A percentile compares a stretch with the other conserved stretches of the same genome.
Evolutionary conservation across 2,888 invertebrate genomes (phyloP).

Genomic region (Rhopalosiphum nymphaeae): DNA sequence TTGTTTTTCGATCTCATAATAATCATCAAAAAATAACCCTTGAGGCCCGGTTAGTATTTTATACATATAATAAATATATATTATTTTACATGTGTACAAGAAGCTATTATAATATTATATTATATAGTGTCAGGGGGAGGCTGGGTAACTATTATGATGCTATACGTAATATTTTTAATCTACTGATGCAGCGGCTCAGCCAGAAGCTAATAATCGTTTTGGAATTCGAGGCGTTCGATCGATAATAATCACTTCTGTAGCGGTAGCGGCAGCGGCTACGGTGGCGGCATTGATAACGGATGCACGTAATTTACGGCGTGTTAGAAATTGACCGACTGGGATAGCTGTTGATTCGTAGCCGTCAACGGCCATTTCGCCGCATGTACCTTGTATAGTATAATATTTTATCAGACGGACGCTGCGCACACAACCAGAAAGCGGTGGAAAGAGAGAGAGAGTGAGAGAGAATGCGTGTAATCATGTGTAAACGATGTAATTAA

Average conservation of each 20-base stretch:
- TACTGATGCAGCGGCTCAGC: neutral
- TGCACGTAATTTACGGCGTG: constrained; percentile 53
- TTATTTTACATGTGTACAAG: neutral
- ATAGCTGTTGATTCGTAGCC: constrained; percentile 42
- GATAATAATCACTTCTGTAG: constrained; percentile 42
- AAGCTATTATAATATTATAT: constrained; percentile 8
- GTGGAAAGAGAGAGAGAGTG: neutral
- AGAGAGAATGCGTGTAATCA: constrained; percentile 12
- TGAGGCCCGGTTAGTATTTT: neutral
- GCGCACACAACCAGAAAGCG: neutral
- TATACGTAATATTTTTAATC: constrained; percentile 46
- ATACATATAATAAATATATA: constrained; percentile 1
- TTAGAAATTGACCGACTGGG: constrained; percentile 29
- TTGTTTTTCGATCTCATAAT: constrained; percentile 31
- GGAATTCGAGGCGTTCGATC: constrained; percentile 35
- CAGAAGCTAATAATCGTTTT: constrained; percentile 42
- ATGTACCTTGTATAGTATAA: neutral
- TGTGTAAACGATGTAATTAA: constrained; percentile 58
- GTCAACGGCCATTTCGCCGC: constrained; percentile 16
- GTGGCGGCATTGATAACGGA: constrained; percentile 38
- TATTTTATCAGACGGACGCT: neutral
- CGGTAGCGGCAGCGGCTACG: neutral
- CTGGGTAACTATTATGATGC: neutral
- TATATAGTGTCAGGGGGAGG: constrained; percentile 29
- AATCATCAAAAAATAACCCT: constrained; percentile 14